Evolutionary conservation across 2,113 vertebrate genomes (phyloP), one percentile per base, ranked within the genome.

Genomic region (Vombatus ursinus): DNA sequence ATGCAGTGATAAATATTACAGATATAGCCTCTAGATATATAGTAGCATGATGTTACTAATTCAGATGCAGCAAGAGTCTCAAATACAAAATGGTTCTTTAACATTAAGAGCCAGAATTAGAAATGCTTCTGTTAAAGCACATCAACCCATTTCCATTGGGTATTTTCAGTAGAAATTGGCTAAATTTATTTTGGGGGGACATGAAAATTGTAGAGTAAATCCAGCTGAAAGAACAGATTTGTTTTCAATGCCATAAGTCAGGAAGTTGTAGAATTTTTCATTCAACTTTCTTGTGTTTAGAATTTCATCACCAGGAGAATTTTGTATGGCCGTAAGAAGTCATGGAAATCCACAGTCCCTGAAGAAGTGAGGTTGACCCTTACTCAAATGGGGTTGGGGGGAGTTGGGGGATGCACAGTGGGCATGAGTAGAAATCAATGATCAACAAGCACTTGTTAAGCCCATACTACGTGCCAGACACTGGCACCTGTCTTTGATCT

Each of bases 1-100:
- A 97, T 97, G 95, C 94, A 97, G 95, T 61, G 96, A 97, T 94
- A 97, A 97, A 94, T 95, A 96, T 89, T 96, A 94, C 92, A 97
- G 96, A 97, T 94, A 95, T 92, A 97, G 97, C 93, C 95, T 94
- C 94, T 94, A 77, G 53, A 96, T 95, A 95, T 92, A 96, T 50
- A 95, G 96, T 91, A 96, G 91, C 91, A 93, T 50, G 50, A 90
- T 92, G 90, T 44, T 97, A 95, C 93, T 96, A 97, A 97, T 97
- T 98, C 97, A 91, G 93, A 97, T 96, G 61, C 91, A 93, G 68
- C 22, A 94, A 94, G 91, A 91, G 48, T 93, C 94, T 95, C 90
- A 94, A 92, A 94, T 14, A 91, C 23, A 93, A 93, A 96, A 52
- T 93, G 89, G 52, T 95, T 54, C 54, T 53, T 95, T 96, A 94